Conservation (phyloP, 1,140 invertebrate genomes). For the Bombus consobrinus region DNA sequence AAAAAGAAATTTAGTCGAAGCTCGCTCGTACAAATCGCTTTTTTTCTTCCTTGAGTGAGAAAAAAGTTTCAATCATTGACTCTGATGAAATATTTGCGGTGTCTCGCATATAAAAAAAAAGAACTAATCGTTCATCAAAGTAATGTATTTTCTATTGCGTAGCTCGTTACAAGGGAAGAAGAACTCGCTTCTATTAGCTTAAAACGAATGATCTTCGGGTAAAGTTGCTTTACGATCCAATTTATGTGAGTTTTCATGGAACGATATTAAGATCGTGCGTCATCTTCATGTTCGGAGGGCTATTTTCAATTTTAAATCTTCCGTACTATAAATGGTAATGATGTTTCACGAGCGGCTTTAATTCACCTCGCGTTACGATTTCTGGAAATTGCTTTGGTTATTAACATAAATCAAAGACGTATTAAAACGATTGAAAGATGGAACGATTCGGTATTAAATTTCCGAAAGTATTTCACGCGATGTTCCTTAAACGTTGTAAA, state of each 20-base stretch:
- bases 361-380: background rate
- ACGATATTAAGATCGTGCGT: background rate
- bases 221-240: background rate
- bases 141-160: background rate
- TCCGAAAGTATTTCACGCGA: background rate
- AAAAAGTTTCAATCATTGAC: background rate
- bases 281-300: background rate
- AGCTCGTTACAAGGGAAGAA: background rate
- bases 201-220: background rate
- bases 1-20: background rate
- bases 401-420: background rate
- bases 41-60: no score
- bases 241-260: background rate
- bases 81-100: background rate
- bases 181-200: background rate
- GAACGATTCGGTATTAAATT: background rate
- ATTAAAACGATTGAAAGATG: background rate
- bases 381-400: background rate
- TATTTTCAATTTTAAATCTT: constrained; percentile 21
- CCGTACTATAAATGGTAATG: constrained; percentile 9
- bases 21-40: background rate
- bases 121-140: background rate
- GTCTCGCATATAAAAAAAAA: background rate
- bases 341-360: background rate
- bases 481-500: no score